These are phyloP conservation scores for Gnathochromis pfefferi DNA, from an alignment of 2,113 vertebrate genomes.

Conservation along the genomic window DNA sequence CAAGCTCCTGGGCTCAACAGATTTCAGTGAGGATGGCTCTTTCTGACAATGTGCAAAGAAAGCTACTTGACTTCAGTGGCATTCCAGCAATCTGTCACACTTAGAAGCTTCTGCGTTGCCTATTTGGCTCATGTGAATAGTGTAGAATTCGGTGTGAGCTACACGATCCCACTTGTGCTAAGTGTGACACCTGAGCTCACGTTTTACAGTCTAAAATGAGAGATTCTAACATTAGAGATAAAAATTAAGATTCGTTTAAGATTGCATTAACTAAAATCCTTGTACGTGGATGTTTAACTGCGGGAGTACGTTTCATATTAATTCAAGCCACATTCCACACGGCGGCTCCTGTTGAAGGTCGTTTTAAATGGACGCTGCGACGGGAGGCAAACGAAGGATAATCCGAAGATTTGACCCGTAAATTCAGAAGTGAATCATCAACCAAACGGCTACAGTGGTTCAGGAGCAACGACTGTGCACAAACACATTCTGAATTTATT, in stretches of 20 bases:
- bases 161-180: neutral
- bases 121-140: conserved; percentile 41
- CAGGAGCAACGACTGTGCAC: neutral
- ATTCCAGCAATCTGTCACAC: conserved; percentile 50
- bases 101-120: conserved; percentile 24
- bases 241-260: neutral
- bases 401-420: neutral
- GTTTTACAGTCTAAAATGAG: conserved; percentile 32
- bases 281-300: neutral
- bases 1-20: neutral
- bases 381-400: neutral
- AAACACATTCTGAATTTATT: conserved; percentile 46
- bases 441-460: conserved; percentile 17
- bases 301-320: neutral
- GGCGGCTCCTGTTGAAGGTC: neutral
- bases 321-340: neutral
- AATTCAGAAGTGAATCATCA: conserved; percentile 21
- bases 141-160: neutral
- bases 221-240: neutral
- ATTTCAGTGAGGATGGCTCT: conserved; percentile 22
- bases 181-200: conserved; percentile 25
- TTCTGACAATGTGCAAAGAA: conserved; percentile 37
- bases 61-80: conserved; percentile 40
- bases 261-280: neutral
- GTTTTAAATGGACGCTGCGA: neutral